Evolutionary conservation across 2,888 invertebrate genomes (phyloP).

Genomic region (Cataglyphis cursor): DNA sequence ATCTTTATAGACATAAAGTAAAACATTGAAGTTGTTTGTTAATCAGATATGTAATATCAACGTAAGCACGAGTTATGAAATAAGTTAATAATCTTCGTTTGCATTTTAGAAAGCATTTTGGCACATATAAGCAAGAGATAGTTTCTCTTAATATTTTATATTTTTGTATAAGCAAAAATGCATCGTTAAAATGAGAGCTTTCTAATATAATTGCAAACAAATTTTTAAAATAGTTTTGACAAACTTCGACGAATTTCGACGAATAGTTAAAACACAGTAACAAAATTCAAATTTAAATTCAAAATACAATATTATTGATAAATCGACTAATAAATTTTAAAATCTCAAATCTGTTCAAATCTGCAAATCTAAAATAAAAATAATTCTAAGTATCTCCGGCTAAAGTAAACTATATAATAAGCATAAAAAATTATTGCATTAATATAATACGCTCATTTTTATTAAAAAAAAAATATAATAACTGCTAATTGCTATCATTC

Average conservation of each 20-base stretch:
- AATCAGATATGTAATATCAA: not conserved
- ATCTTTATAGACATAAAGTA: not conserved
- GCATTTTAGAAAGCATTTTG: not conserved
- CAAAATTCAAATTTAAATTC: not conserved
- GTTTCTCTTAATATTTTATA: not conserved
- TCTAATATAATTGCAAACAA: not conserved
- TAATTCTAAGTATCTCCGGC: not conserved
- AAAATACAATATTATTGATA: not conserved
- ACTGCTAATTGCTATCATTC: not conserved
- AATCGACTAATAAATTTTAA: not conserved
- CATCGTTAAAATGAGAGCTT: not conserved
- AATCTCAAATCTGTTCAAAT: not conserved
- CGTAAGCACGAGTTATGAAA: not conserved
- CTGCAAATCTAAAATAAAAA: not conserved
- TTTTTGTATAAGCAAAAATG: not conserved
- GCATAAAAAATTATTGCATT: not conserved
- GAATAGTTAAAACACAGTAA: not conserved
- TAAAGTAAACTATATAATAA: not conserved
- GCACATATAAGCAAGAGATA: not conserved
- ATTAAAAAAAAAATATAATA: not conserved
- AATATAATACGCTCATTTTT: not conserved
- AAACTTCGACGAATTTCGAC: not conserved
- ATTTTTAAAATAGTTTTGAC: not conserved
- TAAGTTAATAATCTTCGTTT: conserved; percentile 7
- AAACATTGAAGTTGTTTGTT: not conserved